A percentile compares a stretch with the other conserved stretches of the same genome.
phyloP scores from a whole-genome alignment of 2,113 vertebrate genomes.

The Litocranius walleri region DNA sequence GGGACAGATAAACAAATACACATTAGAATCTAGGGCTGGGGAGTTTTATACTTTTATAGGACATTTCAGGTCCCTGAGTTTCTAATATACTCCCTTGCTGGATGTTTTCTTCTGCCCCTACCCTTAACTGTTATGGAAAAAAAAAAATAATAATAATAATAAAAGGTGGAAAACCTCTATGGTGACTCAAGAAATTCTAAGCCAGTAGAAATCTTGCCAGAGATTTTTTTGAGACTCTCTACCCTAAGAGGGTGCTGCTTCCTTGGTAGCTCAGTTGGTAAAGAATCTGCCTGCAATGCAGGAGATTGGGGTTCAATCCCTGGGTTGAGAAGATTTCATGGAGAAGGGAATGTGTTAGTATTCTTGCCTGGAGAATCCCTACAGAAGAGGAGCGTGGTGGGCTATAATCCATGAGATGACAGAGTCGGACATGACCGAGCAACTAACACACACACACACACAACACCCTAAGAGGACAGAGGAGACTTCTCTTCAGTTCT shows the following conservation, averaged over 20 bases:
- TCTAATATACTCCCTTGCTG: not conserved
- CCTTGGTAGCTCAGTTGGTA: not conserved
- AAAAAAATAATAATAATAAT: not conserved
- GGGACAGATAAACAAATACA: not conserved
- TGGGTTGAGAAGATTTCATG: not conserved
- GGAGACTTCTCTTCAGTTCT: not conserved
- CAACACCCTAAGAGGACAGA: not conserved
- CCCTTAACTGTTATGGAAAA: not conserved
- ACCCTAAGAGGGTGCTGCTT: not conserved
- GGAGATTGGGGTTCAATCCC: not conserved
- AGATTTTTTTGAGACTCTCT: not conserved
- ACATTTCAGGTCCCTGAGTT: not conserved
- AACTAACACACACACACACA: not conserved
- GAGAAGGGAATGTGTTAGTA: not conserved
- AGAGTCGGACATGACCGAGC: not conserved
- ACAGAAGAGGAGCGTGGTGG: not conserved
- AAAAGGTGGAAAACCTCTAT: not conserved
- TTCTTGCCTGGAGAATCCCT: not conserved
- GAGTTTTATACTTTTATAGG: not conserved
- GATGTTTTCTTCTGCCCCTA: not conserved
- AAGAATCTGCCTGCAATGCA: not conserved
- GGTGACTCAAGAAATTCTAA: not conserved
- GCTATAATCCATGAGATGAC: not conserved
- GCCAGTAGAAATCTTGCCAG: not conserved
- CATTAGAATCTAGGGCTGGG: not conserved